Conservation (phyloP, 1,140 invertebrate species). For the Halictus rubicundus region DNA sequence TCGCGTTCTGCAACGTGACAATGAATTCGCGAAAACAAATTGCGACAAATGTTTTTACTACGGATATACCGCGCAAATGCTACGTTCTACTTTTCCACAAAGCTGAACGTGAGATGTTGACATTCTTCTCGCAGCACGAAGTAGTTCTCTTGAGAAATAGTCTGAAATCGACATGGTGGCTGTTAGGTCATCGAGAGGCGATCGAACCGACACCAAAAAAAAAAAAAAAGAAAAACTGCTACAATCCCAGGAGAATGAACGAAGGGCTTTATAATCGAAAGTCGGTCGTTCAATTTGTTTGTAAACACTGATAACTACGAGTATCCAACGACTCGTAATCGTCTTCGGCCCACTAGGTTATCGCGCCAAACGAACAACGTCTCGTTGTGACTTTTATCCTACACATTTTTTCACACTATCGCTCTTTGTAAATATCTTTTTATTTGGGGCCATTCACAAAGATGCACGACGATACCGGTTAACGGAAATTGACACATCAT, state of each 20-base stretch:
- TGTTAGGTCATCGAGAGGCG: slow-evolving; percentile 42
- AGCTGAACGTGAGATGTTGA: neutral
- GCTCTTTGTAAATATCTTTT: slow-evolving; percentile 45
- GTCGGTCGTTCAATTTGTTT: slow-evolving; percentile 51
- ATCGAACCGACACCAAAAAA: slow-evolving; percentile 17
- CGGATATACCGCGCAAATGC: neutral
- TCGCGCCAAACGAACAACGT: slow-evolving; percentile 49
- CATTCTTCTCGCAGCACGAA: neutral
- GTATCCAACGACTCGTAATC: slow-evolving; percentile 51
- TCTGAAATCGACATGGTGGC: slow-evolving; percentile 48
- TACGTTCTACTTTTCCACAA: neutral
- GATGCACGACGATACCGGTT: neutral
- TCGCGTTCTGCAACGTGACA: neutral
- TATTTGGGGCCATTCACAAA: neutral
- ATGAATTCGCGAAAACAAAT: neutral
- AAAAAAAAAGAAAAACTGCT: slow-evolving; percentile 22
- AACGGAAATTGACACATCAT: neutral
- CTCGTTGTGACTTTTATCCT: slow-evolving; percentile 48
- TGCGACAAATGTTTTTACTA: neutral
- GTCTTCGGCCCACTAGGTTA: slow-evolving; percentile 52
- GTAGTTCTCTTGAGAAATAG: neutral
- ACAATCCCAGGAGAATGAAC: slow-evolving; percentile 38
- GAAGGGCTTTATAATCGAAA: slow-evolving; percentile 50
- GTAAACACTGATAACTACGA: slow-evolving; percentile 51
- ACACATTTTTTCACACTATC: slow-evolving; percentile 34